A percentile compares a stretch with the other conserved stretches of the same genome.
Conservation (phyloP, 2,113 vertebrate genomes). For the Notarius quadriscutis region DNA sequence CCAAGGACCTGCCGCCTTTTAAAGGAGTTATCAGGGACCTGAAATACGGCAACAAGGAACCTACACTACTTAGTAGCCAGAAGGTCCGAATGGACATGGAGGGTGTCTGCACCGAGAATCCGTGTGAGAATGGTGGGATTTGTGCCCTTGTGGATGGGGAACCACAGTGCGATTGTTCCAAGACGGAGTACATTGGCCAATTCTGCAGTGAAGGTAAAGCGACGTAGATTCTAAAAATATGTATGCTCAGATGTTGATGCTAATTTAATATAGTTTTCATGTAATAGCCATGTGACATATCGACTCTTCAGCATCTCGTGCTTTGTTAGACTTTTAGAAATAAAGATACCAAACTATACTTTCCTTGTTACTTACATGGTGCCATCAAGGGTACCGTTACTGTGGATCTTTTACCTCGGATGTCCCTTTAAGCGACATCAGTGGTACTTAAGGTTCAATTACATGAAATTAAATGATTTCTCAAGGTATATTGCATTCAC, state of each 20-base stretch:
- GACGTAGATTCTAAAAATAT: neutral
- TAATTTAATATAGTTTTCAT: neutral
- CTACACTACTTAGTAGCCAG: conserved; percentile 85
- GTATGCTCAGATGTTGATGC: neutral
- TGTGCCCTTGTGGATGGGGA: conserved; percentile 88
- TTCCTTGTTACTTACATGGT: neutral
- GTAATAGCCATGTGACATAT: neutral
- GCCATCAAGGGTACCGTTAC: no score
- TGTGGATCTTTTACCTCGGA: neutral
- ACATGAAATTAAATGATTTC: neutral
- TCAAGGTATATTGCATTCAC: neutral
- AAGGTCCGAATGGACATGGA: conserved; percentile 85
- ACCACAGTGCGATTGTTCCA: conserved; percentile 90
- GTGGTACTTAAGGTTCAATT: neutral
- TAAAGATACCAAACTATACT: neutral
- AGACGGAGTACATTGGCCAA: conserved; percentile 88
- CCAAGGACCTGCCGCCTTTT: conserved; percentile 82
- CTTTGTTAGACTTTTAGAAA: neutral
- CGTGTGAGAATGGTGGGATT: conserved; percentile 92
- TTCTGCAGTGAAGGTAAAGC: conserved; percentile 96
- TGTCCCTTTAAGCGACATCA: neutral
- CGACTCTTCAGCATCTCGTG: neutral
- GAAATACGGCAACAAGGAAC: conserved; percentile 87
- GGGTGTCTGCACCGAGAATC: conserved; percentile 86
- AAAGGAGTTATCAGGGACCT: conserved; percentile 90